Conservation (phyloP, 2,888 invertebrate species). For the Drosophila siamana region DNA sequence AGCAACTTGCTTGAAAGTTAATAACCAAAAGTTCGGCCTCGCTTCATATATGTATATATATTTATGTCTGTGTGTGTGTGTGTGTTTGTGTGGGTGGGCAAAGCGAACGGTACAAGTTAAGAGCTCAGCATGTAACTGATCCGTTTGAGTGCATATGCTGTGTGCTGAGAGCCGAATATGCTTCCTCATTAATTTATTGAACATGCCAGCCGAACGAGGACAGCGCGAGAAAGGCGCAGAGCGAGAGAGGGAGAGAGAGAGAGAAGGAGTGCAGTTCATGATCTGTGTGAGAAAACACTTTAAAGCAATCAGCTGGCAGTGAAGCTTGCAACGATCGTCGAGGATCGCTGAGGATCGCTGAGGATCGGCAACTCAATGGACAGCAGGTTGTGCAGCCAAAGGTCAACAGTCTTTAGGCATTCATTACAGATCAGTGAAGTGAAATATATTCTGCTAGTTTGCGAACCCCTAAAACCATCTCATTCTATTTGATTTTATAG, state of each 20-base stretch:
- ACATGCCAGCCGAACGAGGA: constrained; percentile 1
- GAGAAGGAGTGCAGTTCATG: constrained; percentile 13
- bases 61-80: constrained; percentile 23
- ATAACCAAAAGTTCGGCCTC: constrained; percentile 57
- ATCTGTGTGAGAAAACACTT: constrained; percentile 45
- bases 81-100: constrained; percentile 42
- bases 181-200: constrained; percentile 59
- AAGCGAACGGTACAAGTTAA: constrained; percentile 25
- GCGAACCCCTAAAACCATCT: too few relatives aligned
- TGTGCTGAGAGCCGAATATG: constrained; percentile 34
- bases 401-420: neutral
- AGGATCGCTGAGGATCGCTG: constrained; percentile 8
- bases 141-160: constrained; percentile 61
- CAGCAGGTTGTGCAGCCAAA: neutral
- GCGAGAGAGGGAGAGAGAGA: neutral
- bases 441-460: too few relatives aligned
- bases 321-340: constrained; percentile 13
- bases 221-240: too few relatives aligned
- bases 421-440: neutral
- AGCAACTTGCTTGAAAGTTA: constrained; percentile 64
- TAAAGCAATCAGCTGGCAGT: constrained; percentile 24
- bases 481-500: too few relatives aligned
- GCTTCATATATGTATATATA: constrained; percentile 39
- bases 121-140: constrained; percentile 64
- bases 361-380: constrained; percentile 3